Conservation (phyloP, 2,888 invertebrate species). For the Steinernema scapterisci region DNA sequence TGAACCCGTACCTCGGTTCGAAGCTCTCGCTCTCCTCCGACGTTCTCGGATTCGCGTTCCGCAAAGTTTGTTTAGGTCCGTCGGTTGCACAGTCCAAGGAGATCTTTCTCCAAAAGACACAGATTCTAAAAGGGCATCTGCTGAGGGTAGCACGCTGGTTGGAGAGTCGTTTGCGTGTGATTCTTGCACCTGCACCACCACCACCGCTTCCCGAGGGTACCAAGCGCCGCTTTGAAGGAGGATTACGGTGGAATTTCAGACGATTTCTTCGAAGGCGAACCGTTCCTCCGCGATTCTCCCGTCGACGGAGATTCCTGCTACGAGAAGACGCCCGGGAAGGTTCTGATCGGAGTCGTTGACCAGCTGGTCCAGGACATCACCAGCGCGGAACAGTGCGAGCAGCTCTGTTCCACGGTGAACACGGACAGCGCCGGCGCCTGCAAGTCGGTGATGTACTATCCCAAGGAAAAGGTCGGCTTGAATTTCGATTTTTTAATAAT, state of each 20-base stretch:
- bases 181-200: background rate
- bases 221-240: background rate
- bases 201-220: background rate
- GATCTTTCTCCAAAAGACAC: conserved; percentile 6
- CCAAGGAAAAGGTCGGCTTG: conserved; percentile 50
- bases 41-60: conserved; percentile 13
- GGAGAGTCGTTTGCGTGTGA: conserved; percentile 28
- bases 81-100: conserved; percentile 2
- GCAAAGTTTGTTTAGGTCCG: conserved; percentile 31
- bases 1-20: conserved; percentile 3
- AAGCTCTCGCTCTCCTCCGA: conserved; percentile 14
- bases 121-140: conserved; percentile 24
- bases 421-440: conserved; percentile 47
- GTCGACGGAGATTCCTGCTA: background rate
- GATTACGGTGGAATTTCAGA: conserved; percentile 15
- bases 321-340: conserved; percentile 36
- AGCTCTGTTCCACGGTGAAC: conserved; percentile 46
- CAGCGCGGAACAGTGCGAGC: conserved; percentile 45
- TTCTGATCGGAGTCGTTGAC: conserved; percentile 56
- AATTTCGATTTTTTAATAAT: too few species aligned
- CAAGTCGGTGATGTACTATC: conserved; percentile 56
- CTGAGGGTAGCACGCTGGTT: conserved; percentile 24
- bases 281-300: background rate
- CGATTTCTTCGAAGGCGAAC: conserved; percentile 15
- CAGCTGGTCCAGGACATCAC: conserved; percentile 52